phyloP scores from a whole-genome alignment of 2,888 invertebrate genomes.

The Apomyelois bistriatella region DNA sequence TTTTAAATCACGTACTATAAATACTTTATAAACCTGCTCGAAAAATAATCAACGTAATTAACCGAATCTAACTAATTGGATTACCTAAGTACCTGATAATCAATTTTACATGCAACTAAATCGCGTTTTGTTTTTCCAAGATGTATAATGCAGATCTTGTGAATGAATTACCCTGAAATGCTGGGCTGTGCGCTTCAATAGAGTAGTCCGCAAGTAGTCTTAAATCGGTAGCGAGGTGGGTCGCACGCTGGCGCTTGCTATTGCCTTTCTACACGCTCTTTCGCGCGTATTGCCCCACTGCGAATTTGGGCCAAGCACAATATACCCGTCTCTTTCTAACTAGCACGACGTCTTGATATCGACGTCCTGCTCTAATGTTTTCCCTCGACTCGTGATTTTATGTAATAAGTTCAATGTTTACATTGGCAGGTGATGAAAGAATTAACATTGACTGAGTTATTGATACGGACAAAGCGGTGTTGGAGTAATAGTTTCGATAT shows the following conservation, averaged over 20 bases:
- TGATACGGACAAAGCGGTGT: constrained; percentile 15
- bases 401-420: constrained; percentile 71
- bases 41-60: too few species aligned
- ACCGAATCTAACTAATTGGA: too few species aligned
- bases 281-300: constrained; percentile 57
- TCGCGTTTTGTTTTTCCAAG: too few species aligned
- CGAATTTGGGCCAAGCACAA: constrained; percentile 64
- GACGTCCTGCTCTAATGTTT: constrained; percentile 44
- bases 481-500: constrained; percentile 15
- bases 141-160: constrained; percentile 26
- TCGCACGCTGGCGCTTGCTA: constrained; percentile 59
- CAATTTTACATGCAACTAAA: too few species aligned
- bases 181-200: constrained; percentile 49
- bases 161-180: constrained; percentile 48
- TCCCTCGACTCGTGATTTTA: constrained; percentile 40
- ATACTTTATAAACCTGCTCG: too few species aligned
- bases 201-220: constrained; percentile 51
- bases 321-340: constrained; percentile 46
- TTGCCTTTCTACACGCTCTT: constrained; percentile 54
- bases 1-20: too few species aligned
- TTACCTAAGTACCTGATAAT: too few species aligned
- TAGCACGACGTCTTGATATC: constrained; percentile 24
- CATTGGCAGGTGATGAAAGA: constrained; percentile 45
- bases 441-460: constrained; percentile 25
- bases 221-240: constrained; percentile 77